These are phyloP conservation scores for Heterocephalus glaber DNA, from an alignment of 2,113 vertebrate species.

Conservation along the genomic window DNA sequence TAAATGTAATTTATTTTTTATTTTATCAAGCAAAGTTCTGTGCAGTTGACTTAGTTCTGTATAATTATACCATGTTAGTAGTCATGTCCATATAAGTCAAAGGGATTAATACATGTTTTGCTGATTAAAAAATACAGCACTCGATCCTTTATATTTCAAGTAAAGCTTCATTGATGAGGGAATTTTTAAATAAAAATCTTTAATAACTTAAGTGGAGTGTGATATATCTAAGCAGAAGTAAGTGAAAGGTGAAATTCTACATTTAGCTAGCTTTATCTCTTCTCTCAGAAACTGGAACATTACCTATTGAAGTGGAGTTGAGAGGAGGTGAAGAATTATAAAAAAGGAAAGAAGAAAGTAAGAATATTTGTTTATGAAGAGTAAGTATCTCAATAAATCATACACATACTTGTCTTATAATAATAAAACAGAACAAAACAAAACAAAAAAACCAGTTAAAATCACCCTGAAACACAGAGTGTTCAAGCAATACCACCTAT, in stretches of 20 bases:
- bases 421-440: too few relatives aligned
- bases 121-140: slow-evolving; percentile 48
- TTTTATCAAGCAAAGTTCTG: slow-evolving; percentile 36
- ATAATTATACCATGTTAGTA: slow-evolving; percentile 65
- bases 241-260: slow-evolving; percentile 76
- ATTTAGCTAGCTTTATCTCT: slow-evolving; percentile 38
- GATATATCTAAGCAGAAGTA: slow-evolving; percentile 70
- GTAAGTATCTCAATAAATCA: neutral
- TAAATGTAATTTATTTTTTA: slow-evolving; percentile 43
- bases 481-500: neutral
- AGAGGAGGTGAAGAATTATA: neutral
- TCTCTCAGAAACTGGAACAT: slow-evolving; percentile 55
- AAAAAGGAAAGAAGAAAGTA: neutral
- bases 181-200: slow-evolving; percentile 68
- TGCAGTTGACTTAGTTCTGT: neutral
- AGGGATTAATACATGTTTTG: slow-evolving; percentile 65
- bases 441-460: neutral
- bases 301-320: neutral
- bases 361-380: neutral
- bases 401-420: neutral
- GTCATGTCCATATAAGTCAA: slow-evolving; percentile 60
- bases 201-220: slow-evolving; percentile 66
- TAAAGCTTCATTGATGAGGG: slow-evolving; percentile 49
- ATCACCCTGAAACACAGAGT: neutral
- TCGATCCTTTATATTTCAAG: slow-evolving; percentile 57